phyloP scores from a whole-genome alignment of 2,797 vertebrate species.

The Myotis myotis region DNA sequence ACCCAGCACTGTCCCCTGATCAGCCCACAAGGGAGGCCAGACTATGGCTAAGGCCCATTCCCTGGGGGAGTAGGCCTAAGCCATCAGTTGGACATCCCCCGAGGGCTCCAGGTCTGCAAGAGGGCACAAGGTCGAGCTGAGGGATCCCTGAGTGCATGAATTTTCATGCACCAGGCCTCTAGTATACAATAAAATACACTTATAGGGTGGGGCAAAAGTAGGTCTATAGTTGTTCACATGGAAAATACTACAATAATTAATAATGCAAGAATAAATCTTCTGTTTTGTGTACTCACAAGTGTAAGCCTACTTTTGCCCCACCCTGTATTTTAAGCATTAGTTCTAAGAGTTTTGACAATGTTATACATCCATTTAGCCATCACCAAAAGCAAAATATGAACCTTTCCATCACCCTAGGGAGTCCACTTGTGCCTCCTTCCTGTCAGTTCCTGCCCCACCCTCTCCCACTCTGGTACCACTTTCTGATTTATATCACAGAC shows the following conservation, averaged over 20 bases:
- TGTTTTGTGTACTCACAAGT: background rate
- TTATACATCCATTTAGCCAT: background rate
- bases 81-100: no score
- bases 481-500: background rate
- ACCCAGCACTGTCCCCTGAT: no score
- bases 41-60: no score
- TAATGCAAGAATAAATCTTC: background rate
- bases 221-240: background rate
- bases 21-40: no score
- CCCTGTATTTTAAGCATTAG: slow-evolving; percentile 13
- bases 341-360: slow-evolving; percentile 31
- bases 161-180: no score
- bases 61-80: no score
- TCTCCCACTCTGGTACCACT: background rate
- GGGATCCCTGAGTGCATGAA: no score
- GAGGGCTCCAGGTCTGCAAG: no score
- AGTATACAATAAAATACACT: background rate
- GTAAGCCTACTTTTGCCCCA: background rate
- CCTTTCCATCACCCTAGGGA: background rate
- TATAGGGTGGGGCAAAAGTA: background rate
- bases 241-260: background rate
- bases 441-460: background rate
- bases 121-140: no score
- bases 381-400: background rate
- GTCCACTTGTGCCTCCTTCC: background rate